Conservation (phyloP, 2,797 vertebrate species). For the Centropyge bicolor region DNA sequence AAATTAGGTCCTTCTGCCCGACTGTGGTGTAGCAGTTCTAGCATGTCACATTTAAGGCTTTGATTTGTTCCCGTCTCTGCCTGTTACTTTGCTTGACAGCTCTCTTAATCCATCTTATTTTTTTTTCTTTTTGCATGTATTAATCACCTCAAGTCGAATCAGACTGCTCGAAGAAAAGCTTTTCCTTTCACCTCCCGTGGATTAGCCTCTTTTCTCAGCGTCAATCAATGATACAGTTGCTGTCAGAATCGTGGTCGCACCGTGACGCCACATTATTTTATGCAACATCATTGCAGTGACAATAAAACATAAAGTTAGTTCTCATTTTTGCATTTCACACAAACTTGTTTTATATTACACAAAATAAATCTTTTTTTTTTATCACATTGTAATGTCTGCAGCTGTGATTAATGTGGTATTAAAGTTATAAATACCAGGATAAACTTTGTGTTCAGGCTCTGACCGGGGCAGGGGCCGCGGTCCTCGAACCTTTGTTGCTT, state of each 20-base stretch:
- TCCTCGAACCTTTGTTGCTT: conserved; percentile 7
- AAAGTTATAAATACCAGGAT: no score
- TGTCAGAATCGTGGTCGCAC: conserved; percentile 6
- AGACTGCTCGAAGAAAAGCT: conserved; percentile 46
- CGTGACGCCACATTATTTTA: neutral
- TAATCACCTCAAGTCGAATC: conserved; percentile 66
- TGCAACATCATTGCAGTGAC: neutral
- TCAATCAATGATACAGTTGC: conserved; percentile 45
- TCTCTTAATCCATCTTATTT: conserved; percentile 64
- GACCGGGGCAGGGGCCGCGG: neutral
- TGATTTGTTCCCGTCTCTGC: conserved; percentile 52
- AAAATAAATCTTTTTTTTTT: neutral
- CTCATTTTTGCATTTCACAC: neutral
- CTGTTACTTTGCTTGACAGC: conserved; percentile 55
- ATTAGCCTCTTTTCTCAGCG: conserved; percentile 49
- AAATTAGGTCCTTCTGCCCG: conserved; percentile 29
- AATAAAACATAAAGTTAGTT: conserved; percentile 3
- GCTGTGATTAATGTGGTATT: conserved; percentile 1
- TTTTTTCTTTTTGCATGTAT: conserved; percentile 46
- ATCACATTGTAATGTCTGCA: neutral
- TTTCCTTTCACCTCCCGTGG: conserved; percentile 49
- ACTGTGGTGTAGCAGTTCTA: conserved; percentile 34
- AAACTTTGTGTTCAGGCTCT: conserved; percentile 1
- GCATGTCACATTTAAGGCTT: conserved; percentile 59
- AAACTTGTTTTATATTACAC: neutral